Base-by-base conservation (phyloP, 2,888 invertebrate genomes). In the Lottia gigantea region DNA sequence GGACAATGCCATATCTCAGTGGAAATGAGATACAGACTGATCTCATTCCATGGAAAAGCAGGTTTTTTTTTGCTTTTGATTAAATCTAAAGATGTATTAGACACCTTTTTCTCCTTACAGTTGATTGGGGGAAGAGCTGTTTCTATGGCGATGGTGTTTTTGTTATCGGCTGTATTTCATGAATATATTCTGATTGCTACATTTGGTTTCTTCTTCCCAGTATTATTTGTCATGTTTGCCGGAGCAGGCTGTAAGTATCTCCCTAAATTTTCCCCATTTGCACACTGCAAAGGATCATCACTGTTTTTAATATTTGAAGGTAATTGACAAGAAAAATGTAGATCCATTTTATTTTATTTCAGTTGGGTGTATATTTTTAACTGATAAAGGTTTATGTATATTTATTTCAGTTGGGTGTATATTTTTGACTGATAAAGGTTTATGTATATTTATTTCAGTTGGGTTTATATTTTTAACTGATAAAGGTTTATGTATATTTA, bases 121-220 rank as follows among this genome's bases (percentile, higher is more conserved):
- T 31, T 81, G 47, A 46, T 84, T 16, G 83, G 83, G 2, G 55
- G 55, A 23, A 75, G 86, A 67, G 80, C 84, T 15, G 75, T 91
- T 0, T 91, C 94, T 0, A 92, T 92, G 79, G 84, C 92, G 1
- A 83, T 90, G 8, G 95, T 95, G 0, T 95, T 96, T 80, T 82
- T 94, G 82, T 89, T 95, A 15, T 97, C 97, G 0, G 94, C 96
- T 0, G 81, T 94, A 1, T 93, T 95, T 72, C 98, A 98, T 87
- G 98, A 98, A 87, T 93, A 95, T 87, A 92, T 96, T 67, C 86
- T 97, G 45, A 91, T 92, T 0, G 91, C 95, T 66, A 91, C 93
- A 0, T 92, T 96, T 80, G 92, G 95, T 46, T 94, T 95, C 87
- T 95, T 95, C 89, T 95, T 95, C 83, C 98, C 97, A 0, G 92